Percentiles rank a stretch among this genome's conserved stretches.
Evolutionary conservation across 1,140 invertebrate genomes (phyloP).

Genomic region (Thaumetopoea pityocampa): DNA sequence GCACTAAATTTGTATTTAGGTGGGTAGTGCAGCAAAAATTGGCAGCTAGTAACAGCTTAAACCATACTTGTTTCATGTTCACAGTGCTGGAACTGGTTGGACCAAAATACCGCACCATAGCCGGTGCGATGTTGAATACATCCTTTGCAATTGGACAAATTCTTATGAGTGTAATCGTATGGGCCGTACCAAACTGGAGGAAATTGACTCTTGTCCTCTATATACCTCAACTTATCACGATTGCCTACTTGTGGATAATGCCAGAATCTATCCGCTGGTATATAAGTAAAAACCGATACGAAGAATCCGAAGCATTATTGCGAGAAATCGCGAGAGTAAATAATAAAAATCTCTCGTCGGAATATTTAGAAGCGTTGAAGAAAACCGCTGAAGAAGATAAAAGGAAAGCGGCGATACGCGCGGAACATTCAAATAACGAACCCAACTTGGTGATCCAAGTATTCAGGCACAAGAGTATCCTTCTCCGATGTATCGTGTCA

Average conservation of each 20-base stretch:
- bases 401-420: slow-evolving; percentile 16
- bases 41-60: slow-evolving; percentile 67
- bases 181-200: slow-evolving; percentile 82
- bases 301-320: slow-evolving; percentile 77
- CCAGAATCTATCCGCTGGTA: slow-evolving; percentile 84
- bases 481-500: slow-evolving; percentile 79
- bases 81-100: slow-evolving; percentile 86
- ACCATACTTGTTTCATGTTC: slow-evolving; percentile 24
- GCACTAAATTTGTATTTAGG: background rate
- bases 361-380: slow-evolving; percentile 61
- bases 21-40: no score
- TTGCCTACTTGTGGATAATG: slow-evolving; percentile 78
- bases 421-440: slow-evolving; percentile 8
- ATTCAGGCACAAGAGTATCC: slow-evolving; percentile 36
- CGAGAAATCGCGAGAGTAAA: slow-evolving; percentile 80
- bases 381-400: slow-evolving; percentile 21
- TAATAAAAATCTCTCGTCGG: slow-evolving; percentile 75
- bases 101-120: slow-evolving; percentile 81
- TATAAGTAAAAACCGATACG: slow-evolving; percentile 80
- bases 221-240: slow-evolving; percentile 78
- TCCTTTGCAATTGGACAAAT: slow-evolving; percentile 84
- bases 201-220: slow-evolving; percentile 80
- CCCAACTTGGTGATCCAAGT: slow-evolving; percentile 21
- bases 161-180: slow-evolving; percentile 80
- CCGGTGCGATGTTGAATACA: slow-evolving; percentile 80